Conservation (phyloP, 2,888 invertebrate genomes). For the Apotomis capreana region DNA sequence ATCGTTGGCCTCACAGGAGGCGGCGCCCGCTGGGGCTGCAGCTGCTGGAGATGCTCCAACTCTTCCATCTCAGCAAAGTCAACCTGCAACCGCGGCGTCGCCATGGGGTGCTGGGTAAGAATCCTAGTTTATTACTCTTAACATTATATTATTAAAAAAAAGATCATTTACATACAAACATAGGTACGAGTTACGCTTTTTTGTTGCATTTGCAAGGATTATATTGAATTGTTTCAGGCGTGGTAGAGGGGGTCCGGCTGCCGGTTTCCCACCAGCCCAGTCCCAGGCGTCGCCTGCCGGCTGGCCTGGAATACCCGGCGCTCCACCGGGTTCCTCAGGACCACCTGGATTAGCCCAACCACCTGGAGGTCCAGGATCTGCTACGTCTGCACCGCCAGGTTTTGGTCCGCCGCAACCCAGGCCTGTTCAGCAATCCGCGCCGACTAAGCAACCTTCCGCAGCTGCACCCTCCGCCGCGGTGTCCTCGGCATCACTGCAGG, state of each 20-base stretch:
- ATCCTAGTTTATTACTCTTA: background rate
- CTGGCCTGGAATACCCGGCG: conserved; percentile 8
- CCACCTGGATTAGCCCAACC: background rate
- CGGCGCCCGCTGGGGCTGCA: conserved; percentile 31
- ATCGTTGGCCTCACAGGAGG: conserved; percentile 43
- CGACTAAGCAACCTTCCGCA: background rate
- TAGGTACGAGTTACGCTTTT: too few relatives aligned
- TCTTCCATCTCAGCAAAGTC: background rate
- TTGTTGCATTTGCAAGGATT: background rate
- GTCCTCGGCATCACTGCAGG: conserved; percentile 11
- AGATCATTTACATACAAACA: too few relatives aligned
- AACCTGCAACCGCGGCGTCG: conserved; percentile 10
- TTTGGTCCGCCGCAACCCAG: conserved; percentile 4
- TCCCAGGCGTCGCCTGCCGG: background rate
- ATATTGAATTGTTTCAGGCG: conserved; percentile 1
- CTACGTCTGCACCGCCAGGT: conserved; percentile 17
- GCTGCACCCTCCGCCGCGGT: background rate
- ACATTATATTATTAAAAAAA: too few relatives aligned
- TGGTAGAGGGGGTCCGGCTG: background rate
- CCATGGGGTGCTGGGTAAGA: conserved; percentile 38
- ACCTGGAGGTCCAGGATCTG: conserved; percentile 5
- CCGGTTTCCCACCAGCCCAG: background rate
- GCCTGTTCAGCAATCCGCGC: background rate
- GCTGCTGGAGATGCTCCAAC: background rate
- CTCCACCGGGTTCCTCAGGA: conserved; percentile 2